Evolutionary conservation across 2,797 vertebrate species (phyloP).

Genomic region (Monodelphis domestica): DNA sequence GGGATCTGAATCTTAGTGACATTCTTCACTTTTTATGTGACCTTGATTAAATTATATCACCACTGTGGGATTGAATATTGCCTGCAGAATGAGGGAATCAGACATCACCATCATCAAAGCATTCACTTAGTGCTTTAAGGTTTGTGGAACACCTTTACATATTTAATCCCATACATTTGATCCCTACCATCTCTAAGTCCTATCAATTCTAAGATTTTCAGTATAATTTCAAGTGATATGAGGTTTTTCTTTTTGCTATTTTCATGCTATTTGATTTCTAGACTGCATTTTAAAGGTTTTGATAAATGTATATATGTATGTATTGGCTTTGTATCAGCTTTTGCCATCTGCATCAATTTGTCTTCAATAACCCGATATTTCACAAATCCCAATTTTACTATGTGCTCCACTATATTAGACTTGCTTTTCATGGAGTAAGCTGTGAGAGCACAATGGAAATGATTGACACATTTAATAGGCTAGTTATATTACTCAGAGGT

Average conservation of each 20-base stretch:
- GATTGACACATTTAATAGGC: not conserved
- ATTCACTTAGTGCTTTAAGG: not conserved
- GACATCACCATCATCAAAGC: too few relatives aligned
- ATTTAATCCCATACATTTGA: not conserved
- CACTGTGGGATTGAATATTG: not conserved
- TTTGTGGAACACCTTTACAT: not conserved
- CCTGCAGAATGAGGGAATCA: not conserved
- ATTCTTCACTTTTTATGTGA: not conserved
- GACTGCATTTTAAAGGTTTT: not conserved
- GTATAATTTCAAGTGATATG: not conserved
- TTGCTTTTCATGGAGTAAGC: not conserved
- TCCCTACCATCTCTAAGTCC: not conserved
- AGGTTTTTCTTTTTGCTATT: not conserved
- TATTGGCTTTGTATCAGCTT: not conserved
- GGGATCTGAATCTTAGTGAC: not conserved
- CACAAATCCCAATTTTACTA: not conserved
- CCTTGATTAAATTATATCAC: not conserved
- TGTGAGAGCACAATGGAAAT: not conserved
- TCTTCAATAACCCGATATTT: too few relatives aligned
- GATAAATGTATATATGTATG: not conserved
- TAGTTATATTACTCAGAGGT: not conserved
- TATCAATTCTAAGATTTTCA: not conserved
- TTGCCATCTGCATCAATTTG: not conserved
- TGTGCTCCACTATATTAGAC: not conserved
- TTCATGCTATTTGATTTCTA: not conserved